Evolutionary conservation across 2,888 invertebrate species (phyloP).

Genomic region (Rhorus exstirpatorius): DNA sequence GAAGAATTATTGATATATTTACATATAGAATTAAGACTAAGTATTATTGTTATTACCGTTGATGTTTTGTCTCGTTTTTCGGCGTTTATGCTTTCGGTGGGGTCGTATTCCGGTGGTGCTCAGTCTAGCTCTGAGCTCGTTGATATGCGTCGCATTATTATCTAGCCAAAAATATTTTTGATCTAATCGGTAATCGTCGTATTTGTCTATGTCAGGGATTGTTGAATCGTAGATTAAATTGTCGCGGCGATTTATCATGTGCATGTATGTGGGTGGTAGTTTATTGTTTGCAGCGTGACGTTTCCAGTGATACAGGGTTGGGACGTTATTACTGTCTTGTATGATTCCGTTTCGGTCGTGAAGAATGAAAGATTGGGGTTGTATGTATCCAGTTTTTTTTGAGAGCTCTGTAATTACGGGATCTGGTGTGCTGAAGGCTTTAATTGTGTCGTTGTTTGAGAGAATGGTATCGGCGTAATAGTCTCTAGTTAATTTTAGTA

Average conservation of each 20-base stretch:
- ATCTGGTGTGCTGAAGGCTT: neutral
- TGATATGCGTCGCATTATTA: neutral
- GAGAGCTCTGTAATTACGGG: slow-evolving; percentile 2
- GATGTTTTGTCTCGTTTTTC: neutral
- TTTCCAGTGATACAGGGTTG: slow-evolving; percentile 11
- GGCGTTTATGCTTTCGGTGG: neutral
- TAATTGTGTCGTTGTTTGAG: neutral
- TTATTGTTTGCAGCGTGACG: slow-evolving; percentile 21
- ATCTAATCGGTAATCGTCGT: slow-evolving; percentile 1
- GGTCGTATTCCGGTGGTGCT: neutral
- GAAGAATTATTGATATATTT: too few species aligned
- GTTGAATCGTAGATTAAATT: slow-evolving; percentile 3
- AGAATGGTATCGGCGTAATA: slow-evolving; percentile 6
- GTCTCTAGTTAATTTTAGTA: slow-evolving; percentile 48
- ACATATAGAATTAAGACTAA: too few species aligned
- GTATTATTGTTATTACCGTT: too few species aligned
- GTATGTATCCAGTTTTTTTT: neutral
- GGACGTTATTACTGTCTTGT: slow-evolving; percentile 21
- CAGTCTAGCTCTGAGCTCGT: neutral
- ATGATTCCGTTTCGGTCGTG: slow-evolving; percentile 8
- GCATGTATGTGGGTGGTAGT: neutral
- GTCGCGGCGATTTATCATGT: neutral
- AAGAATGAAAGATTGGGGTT: slow-evolving; percentile 6
- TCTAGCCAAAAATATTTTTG: slow-evolving; percentile 34
- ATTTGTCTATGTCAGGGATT: slow-evolving; percentile 16